Base-by-base conservation (phyloP, 2,888 invertebrate species). In the Drosophila recens region DNA sequence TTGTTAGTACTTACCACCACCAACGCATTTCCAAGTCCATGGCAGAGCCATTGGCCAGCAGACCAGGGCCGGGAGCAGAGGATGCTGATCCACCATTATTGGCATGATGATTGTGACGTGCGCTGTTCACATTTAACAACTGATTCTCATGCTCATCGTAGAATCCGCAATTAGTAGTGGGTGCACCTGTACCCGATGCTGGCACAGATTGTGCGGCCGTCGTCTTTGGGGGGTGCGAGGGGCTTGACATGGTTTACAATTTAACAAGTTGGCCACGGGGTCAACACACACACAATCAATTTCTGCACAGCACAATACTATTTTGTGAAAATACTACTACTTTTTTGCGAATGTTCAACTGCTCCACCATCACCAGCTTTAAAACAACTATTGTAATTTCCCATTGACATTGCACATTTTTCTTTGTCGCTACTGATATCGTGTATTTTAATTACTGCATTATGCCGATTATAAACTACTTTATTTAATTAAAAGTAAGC, bases 1-100 rank as follows among this genome's bases (percentile, higher is more conserved):
- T 46, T 23, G 13, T 15, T 23, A 9, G 42, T 49, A 90, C 91
- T 91, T 91, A 92, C 92, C 92, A 92, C 93, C 92, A 93, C 87
- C 91, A 92, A 61, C 90, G 89, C 91, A 92, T 92, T 74, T 92
- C 92, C 34, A 90, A 89, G 64, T 93, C 92, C 54, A 87, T 86
- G 4, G 88, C 82, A 48, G 61, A 42, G 61, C 75, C 80, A 63
- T 82, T 78, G 34, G 71, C 61, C 4, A 79, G 42, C 11, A 76
- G 62, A 15, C 83, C 81, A 43, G 90, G 82, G 3, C 90, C 90
- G 13, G 90, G 90, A 9, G 91, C 91, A 13, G 90, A 91, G 5
- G 90, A 91, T 17, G 87, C 90, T 38, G 86, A 82, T 34, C 76
- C 73, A 42, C 76, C 73, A 42, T 71, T 81, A 43, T 63, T 73